A percentile compares a stretch with the other conserved stretches of the same genome.
Conservation (phyloP, 2,888 invertebrate genomes). For the Mamestra brassicae region DNA sequence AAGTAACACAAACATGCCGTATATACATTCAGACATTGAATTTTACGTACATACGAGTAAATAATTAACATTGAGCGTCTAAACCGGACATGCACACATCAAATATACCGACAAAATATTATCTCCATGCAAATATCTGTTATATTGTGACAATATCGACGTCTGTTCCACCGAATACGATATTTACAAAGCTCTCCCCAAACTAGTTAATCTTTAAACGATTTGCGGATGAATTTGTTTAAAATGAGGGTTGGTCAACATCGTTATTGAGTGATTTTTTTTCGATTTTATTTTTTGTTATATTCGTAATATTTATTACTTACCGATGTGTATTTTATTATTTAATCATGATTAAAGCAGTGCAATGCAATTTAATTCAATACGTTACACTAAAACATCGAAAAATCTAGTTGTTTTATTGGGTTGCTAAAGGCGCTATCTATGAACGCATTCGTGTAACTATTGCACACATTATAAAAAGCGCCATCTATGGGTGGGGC, state of each 20-base stretch:
- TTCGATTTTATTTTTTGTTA: background rate
- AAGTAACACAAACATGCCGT: conserved; percentile 63
- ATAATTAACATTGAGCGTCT: conserved; percentile 46
- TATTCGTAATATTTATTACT: conserved; percentile 50
- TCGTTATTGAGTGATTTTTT: conserved; percentile 39
- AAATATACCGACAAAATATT: conserved; percentile 40
- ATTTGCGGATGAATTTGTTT: conserved; percentile 56
- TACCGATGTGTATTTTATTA: conserved; percentile 49
- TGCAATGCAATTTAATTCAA: conserved; percentile 66
- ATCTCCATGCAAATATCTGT: conserved; percentile 57
- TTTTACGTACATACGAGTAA: conserved; percentile 58
- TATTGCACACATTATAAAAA: conserved; percentile 81
- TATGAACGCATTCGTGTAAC: conserved; percentile 76
- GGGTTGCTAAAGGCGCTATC: conserved; percentile 79
- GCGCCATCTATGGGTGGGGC: conserved; percentile 87
- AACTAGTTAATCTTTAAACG: conserved; percentile 56
- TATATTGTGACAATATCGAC: conserved; percentile 45
- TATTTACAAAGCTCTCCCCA: conserved; percentile 66
- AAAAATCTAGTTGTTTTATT: conserved; percentile 41
- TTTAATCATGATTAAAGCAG: conserved; percentile 64
- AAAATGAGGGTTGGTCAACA: conserved; percentile 48
- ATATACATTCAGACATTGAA: conserved; percentile 63
- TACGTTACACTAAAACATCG: conserved; percentile 59
- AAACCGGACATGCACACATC: conserved; percentile 64
- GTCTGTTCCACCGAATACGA: conserved; percentile 45